Base-by-base conservation (phyloP, 2,113 vertebrate genomes). In the Hydrolagus affinis region DNA sequence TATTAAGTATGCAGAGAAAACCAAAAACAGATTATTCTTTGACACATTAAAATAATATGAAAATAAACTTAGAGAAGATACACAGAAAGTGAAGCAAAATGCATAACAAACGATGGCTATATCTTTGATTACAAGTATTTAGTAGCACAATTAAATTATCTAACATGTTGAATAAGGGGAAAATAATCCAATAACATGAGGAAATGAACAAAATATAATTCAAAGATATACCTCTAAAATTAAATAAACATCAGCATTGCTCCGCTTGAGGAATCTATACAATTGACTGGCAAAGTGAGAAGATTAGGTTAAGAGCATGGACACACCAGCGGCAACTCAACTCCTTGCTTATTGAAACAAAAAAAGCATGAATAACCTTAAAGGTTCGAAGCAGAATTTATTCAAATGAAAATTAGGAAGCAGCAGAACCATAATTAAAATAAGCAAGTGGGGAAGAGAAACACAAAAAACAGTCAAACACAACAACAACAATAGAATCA, bases 1-100 rank as follows among this genome's bases (percentile, higher is more conserved):
- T 66, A 66, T 66, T 83, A 66, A 83, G 78, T 21, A 83, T 68
- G 78, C 62, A 83, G 62, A 68, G 23, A 60, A 83, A 83, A 83
- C 66, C 66, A 83, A 62, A 83, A 44, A 44, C 44, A 83, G 62
- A 83, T 66, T 83, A 68, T 32, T 25, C 62, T 66, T 15, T 60
- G 66, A 68, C 60, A 66, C 60, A 83, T 19, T 32, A 66, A 66
- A 44, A 44, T 23, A 21, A 17, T 32, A 83, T 21, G 23, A 62
- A 83, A 83, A 83, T 83, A 83, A 64, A 17, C 19, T 66, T 8
- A 83, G 66, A 66, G 28, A 30, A 83, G 25, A 83, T 25, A 66
- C 11, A 66, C 25, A 30, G 77, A 30, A 83, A 19, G 15, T 83
- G 60, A 32, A 68, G 78, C 78, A 64, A 66, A 19, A 32, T 32